These are phyloP conservation scores for Drosophila diplacantha DNA, from an alignment of 2,888 invertebrate genomes.

Conservation along the genomic window DNA sequence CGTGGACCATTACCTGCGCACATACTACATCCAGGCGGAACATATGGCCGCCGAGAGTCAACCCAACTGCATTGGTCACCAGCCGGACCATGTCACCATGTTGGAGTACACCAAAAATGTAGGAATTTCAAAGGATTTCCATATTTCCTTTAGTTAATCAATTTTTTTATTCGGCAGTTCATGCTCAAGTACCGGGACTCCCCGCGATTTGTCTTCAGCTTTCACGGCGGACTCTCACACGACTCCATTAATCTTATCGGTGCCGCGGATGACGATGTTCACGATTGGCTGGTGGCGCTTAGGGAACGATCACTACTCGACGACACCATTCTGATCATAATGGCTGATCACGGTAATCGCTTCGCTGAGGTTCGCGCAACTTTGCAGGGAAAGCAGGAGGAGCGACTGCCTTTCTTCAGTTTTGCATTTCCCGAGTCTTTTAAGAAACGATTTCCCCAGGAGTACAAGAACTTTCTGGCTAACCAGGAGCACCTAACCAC, in stretches of 20 bases:
- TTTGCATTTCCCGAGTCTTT: slow-evolving; percentile 87
- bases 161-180: slow-evolving; percentile 74
- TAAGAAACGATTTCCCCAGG: slow-evolving; percentile 80
- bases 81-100: slow-evolving; percentile 84
- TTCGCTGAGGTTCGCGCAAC: slow-evolving; percentile 90
- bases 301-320: slow-evolving; percentile 82
- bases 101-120: slow-evolving; percentile 84
- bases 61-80: slow-evolving; percentile 84
- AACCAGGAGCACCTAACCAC: slow-evolving; percentile 87
- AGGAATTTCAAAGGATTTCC: slow-evolving; percentile 47
- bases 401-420: slow-evolving; percentile 91
- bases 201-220: slow-evolving; percentile 91
- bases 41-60: slow-evolving; percentile 80
- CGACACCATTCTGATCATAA: slow-evolving; percentile 89
- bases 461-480: slow-evolving; percentile 81
- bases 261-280: slow-evolving; percentile 86
- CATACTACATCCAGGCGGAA: slow-evolving; percentile 85
- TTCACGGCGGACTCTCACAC: slow-evolving; percentile 93
- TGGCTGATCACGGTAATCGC: slow-evolving; percentile 96
- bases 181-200: slow-evolving; percentile 82
- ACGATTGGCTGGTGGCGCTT: slow-evolving; percentile 82
- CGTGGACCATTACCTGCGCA: slow-evolving; percentile 93
- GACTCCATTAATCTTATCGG: slow-evolving; percentile 89
- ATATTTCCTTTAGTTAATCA: too few species aligned
- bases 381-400: slow-evolving; percentile 94